Evolutionary conservation across 2,797 vertebrate genomes (phyloP).

Genomic region (Ptychadena robeensis): DNA sequence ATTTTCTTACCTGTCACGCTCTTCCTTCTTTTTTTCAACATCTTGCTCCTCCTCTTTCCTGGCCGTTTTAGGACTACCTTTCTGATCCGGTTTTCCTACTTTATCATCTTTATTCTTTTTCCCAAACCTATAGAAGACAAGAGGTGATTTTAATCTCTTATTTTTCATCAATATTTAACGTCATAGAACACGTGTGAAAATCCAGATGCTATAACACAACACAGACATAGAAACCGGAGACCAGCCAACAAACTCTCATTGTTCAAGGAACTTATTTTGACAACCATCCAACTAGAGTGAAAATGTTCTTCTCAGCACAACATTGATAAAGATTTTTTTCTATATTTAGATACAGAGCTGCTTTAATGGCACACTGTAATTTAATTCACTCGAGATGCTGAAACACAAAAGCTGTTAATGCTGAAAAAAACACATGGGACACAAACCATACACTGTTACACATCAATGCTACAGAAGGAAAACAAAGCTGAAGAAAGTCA

Average conservation of each 20-base stretch:
- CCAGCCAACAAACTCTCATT: slow-evolving; percentile 12
- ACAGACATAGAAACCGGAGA: slow-evolving; percentile 20
- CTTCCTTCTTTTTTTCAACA: slow-evolving; percentile 88
- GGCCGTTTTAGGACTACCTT: slow-evolving; percentile 76
- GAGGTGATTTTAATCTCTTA: neutral
- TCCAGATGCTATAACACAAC: slow-evolving; percentile 13
- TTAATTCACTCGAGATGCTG: slow-evolving; percentile 42
- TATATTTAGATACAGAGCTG: slow-evolving; percentile 50
- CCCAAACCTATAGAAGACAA: slow-evolving; percentile 81
- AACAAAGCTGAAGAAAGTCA: slow-evolving; percentile 32
- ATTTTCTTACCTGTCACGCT: slow-evolving; percentile 85
- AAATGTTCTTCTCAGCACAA: slow-evolving; percentile 39
- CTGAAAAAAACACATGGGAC: slow-evolving; percentile 29
- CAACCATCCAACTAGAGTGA: slow-evolving; percentile 39
- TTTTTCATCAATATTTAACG: neutral
- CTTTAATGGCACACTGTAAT: slow-evolving; percentile 49
- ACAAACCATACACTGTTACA: slow-evolving; percentile 28
- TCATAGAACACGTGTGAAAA: neutral
- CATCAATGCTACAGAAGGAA: slow-evolving; percentile 12
- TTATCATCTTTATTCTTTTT: slow-evolving; percentile 92
- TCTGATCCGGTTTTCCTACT: slow-evolving; percentile 81
- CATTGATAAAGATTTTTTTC: slow-evolving; percentile 13
- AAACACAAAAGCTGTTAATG: slow-evolving; percentile 51
- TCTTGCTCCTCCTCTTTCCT: slow-evolving; percentile 79
- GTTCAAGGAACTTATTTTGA: slow-evolving; percentile 43